These are phyloP conservation scores for Lepidurus apus DNA, from an alignment of 1,140 invertebrate species.

Conservation along the genomic window DNA sequence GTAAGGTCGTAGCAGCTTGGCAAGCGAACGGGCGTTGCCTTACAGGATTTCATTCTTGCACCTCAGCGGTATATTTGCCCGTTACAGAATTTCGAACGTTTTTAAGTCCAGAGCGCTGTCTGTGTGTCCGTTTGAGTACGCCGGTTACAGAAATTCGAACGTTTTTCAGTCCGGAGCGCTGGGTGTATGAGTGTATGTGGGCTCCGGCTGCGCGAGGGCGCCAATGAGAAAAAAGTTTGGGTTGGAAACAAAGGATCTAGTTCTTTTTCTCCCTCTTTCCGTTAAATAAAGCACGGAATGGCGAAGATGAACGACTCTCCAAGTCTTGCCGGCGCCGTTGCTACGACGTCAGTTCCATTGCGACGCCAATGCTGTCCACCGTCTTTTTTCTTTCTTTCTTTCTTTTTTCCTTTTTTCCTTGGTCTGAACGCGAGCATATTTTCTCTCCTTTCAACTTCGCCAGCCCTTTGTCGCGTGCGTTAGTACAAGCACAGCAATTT, in stretches of 20 bases:
- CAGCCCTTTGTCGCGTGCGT: neutral
- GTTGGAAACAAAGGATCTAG: neutral
- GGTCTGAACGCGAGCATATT: neutral
- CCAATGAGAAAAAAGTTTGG: neutral
- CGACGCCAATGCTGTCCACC: slow-evolving; percentile 6
- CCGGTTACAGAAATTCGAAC: too few species aligned
- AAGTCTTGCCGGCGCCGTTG: slow-evolving; percentile 17
- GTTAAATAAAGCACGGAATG: slow-evolving; percentile 5
- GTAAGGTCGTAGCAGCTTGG: too few species aligned
- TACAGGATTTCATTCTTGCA: too few species aligned
- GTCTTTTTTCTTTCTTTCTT: neutral
- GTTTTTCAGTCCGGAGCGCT: too few species aligned
- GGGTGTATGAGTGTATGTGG: too few species aligned
- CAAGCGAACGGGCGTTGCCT: too few species aligned
- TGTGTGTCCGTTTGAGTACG: too few species aligned
- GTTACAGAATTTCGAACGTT: too few species aligned
- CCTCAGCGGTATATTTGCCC: too few species aligned
- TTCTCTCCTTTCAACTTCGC: neutral
- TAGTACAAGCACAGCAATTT: neutral
- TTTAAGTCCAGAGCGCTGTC: too few species aligned
- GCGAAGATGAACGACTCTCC: slow-evolving; percentile 20
- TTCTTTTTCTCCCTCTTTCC: neutral
- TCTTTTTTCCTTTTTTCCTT: neutral
- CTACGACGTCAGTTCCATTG: slow-evolving; percentile 18
- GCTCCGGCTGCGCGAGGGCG: neutral